Base-by-base conservation (phyloP, 1,140 invertebrate genomes). In the Drosophila sechellia region DNA sequence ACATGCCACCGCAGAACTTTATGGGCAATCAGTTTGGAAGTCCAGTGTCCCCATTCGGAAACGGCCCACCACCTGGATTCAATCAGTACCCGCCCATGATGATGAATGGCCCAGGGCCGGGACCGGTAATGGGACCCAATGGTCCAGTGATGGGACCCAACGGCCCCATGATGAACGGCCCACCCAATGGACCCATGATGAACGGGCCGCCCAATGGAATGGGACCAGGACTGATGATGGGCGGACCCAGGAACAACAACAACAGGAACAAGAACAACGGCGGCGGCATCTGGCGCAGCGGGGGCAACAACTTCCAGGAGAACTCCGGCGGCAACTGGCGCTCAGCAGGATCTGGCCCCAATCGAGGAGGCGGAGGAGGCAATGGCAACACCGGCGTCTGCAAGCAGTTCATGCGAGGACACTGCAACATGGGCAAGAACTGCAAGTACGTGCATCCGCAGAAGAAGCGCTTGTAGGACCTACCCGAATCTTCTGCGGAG, bases 401-500 rank as follows among this genome's bases (percentile, higher is more conserved):
- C 90, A 95, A 95, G 84, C 95, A 96, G 81, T 96, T 96, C 80
- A 95, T 95, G 81, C 95, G 95, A 80, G 96, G 96, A 2, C 96
- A 94, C 64, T 97, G 96, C 92, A 93, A 96, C 56, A 94, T 96
- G 81, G 95, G 95, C 17, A 95, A 96, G 60, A 95, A 95, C 75
- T 97, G 96, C 91, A 94, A 95, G 50, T 97, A 95, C 90, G 92
- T 96, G 73, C 96, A 97, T 93, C 95, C 95, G 22, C 94, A 95
- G 64, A 94, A 94, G 13, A 95, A 95, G 55, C 75, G 85, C 35
- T 72, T 91, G 83, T 92, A 91, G 87, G 75, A 92, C 40, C 79
- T 55, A 57, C 50, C 73, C 61, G 86, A 91, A 84, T 90, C 81
- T 85, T 87, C 83, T 37, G 45, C 59, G 65, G 90, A 91, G 78